Percentiles rank a stretch among this genome's conserved stretches.
Evolutionary conservation across 1,140 invertebrate species (phyloP).

Genomic region (Reticulitermes speratus): DNA sequence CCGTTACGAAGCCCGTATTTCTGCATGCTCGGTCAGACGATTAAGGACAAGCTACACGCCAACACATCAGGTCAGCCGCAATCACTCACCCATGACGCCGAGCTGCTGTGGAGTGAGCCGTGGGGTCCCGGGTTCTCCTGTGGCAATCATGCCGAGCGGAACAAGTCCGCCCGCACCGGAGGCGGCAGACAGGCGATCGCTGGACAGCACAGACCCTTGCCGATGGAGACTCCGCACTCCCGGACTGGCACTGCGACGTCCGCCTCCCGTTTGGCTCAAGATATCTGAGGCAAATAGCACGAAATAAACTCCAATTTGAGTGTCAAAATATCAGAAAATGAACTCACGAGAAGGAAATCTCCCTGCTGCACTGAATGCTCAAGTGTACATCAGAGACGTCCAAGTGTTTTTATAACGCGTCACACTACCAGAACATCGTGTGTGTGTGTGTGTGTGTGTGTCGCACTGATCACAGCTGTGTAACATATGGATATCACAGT

Average conservation of each 20-base stretch:
- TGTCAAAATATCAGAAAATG: background rate
- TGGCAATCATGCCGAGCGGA: background rate
- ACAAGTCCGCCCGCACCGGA: constrained; percentile 26
- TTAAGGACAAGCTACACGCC: too few relatives aligned
- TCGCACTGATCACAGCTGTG: too few relatives aligned
- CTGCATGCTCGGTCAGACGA: too few relatives aligned
- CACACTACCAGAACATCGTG: too few relatives aligned
- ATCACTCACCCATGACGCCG: constrained; percentile 39
- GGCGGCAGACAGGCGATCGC: constrained; percentile 32
- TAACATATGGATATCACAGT: too few relatives aligned
- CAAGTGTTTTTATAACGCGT: too few relatives aligned
- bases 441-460: too few relatives aligned
- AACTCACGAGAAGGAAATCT: background rate
- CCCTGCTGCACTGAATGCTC: background rate
- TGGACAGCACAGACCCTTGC: constrained; percentile 36
- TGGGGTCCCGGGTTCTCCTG: background rate
- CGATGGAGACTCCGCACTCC: constrained; percentile 34
- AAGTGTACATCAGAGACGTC: background rate
- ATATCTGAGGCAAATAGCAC: constrained; percentile 1
- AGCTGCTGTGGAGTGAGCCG: constrained; percentile 39
- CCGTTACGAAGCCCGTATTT: too few relatives aligned
- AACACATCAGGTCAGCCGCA: too few relatives aligned
- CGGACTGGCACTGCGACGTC: constrained; percentile 33
- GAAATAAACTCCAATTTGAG: background rate
- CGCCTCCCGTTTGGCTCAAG: constrained; percentile 2